Base-by-base conservation (phyloP, 2,797 vertebrate species). In the Craterocephalus amniculus region DNA sequence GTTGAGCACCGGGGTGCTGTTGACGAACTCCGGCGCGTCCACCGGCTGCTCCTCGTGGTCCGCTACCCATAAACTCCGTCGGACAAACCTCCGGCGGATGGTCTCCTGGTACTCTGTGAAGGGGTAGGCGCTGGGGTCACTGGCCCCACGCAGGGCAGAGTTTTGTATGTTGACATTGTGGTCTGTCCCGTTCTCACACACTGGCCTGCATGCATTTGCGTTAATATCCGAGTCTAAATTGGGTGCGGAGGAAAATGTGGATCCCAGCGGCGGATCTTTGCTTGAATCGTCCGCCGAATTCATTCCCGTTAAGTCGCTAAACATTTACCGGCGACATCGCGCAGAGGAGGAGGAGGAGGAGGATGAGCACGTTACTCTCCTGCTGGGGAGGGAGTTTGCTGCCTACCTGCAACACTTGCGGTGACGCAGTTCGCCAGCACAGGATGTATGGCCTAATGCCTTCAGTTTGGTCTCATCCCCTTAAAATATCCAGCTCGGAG, bases 1-100 rank as follows among this genome's bases (percentile, higher is more conserved):
- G 83, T 88, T 92, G 51, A 84, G 89, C 32, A 89, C 93, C 60
- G 94, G 94, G 84, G 88, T 92, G 90, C 92, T 94, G 83, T 79
- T 93, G 76, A 87, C 86, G 1, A 92, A 91, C 80, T 97, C 97
- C 51, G 91, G 73, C 2, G 93, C 77, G 73, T 97, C 97, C 74
- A 93, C 87, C 6, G 89, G 78, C 61, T 92, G 95, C 43, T 97
- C 97, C 88, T 97, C 97, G 63, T 95, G 92, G 83, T 98, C 97
- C 1, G 97, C 96, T 78, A 97, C 94, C 93, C 97, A 97, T 81
- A 97, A 87, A 69, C 94, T 97, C 83, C 96, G 90, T 64, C 97
- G 94, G 86, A 98, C 93, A 83, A 99, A 99, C 74, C 97, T 95
- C 88, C 95, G 96, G 56, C 95, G 95, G 69, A 95, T 91, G 48